A percentile compares a stretch with the other conserved stretches of the same genome.
Conservation (phyloP, 2,888 invertebrate species). For the Cynaeus angustus region DNA sequence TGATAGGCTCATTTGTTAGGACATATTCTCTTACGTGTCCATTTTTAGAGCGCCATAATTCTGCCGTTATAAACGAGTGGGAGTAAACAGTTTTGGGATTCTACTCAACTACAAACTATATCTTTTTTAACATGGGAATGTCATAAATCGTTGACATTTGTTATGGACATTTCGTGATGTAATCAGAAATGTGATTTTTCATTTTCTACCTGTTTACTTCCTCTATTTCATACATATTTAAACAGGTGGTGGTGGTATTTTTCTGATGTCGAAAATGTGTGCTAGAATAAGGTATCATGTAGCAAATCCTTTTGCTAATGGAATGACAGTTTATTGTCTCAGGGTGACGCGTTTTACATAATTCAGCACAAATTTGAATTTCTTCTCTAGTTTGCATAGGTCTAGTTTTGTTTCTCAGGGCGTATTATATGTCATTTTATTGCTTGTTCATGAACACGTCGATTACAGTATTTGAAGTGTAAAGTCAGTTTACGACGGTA, state of each 20-base stretch:
- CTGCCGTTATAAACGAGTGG: too few species aligned
- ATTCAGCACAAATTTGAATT: constrained; percentile 32
- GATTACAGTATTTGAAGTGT: not conserved
- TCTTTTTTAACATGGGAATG: too few species aligned
- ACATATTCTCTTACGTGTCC: too few species aligned
- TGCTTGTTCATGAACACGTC: not conserved
- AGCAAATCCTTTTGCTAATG: constrained; percentile 39
- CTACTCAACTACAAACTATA: too few species aligned
- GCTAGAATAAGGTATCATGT: constrained; percentile 18
- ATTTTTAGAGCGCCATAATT: too few species aligned
- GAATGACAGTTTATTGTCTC: constrained; percentile 45
- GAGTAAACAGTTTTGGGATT: too few species aligned
- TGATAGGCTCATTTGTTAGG: too few species aligned
- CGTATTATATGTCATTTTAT: too few species aligned
- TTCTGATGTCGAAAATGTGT: constrained; percentile 29
- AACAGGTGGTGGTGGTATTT: constrained; percentile 22
- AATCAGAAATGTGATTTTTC: not conserved
- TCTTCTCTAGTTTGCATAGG: not conserved
- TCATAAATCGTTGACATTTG: not conserved
- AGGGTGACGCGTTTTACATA: constrained; percentile 27
- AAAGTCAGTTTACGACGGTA: not conserved
- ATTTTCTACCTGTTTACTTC: constrained; percentile 26
- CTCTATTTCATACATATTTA: constrained; percentile 34
- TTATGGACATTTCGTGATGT: not conserved
- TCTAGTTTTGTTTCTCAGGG: not conserved